Base-by-base conservation (phyloP, 1,140 invertebrate genomes). In the Xylocopa sonorina region DNA sequence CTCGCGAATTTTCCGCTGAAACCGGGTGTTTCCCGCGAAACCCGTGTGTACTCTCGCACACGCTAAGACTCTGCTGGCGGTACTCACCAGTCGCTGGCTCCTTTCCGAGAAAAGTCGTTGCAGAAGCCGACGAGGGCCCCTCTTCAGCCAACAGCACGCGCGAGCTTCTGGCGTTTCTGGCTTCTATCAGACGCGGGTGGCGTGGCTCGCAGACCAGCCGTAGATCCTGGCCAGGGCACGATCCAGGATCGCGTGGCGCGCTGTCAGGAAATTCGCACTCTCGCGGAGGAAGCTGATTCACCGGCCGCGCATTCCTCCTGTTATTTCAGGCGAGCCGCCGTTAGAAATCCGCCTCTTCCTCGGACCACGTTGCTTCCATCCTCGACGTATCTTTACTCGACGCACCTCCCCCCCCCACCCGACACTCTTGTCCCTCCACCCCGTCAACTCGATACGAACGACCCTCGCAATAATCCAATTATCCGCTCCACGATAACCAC, bases 131-230 rank as follows among this genome's bases (percentile, higher is more conserved):
- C 10, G 7, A 24, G n/a, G 29, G 18, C 24, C 12, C 38, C 43
- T 43, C 46, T n/a, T 32, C 34, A 3, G 21, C 5, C n/a, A n/a
- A n/a, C n/a, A n/a, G n/a, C 32, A 14, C 12, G 21, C 7, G 24
- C 29, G 24, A 38, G 67, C 69, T 48, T 88, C 83, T 81, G 85
- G 74, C 71, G 86, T 62, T 83, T 88, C 87, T 88, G 87, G 84
- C 73, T 88, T 88, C 84, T 83, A 69, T 88, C 87, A 86, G 69
- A 48, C 62, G 27, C n/a, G 71, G 16, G 32, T n/a, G 51, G 16
- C 1, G 18, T 24, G 10, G 3, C 43, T 12, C 50, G 5, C 38
- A 43, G 34, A 43, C 12, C 34, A 64, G 60, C 38, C 16, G 41
- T 7, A 27, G n/a, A n/a, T 29, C 21, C 16, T 43, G 46, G 46